Percentiles rank a stretch among this genome's conserved stretches.
These are phyloP conservation scores for Zeuzera pyrina DNA, from an alignment of 2,888 invertebrate species.

Conservation along the genomic window DNA sequence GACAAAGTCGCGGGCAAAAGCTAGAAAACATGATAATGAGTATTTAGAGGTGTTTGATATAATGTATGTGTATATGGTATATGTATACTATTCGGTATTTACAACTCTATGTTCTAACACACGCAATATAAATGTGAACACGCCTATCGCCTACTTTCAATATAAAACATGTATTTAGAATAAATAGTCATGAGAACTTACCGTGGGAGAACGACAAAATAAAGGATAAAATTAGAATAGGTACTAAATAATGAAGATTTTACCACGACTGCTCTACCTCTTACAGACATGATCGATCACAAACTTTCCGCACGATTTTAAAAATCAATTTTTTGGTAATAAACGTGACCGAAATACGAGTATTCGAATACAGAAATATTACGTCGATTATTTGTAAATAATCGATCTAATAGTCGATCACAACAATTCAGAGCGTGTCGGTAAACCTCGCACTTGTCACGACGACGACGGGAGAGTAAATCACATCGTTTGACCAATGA, in stretches of 20 bases:
- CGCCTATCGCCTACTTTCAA: too few relatives aligned
- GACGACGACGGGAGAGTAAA: conserved; percentile 41
- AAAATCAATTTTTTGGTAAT: conserved; percentile 48
- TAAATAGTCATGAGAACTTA: too few relatives aligned
- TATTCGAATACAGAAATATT: conserved; percentile 20
- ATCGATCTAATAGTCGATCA: conserved; percentile 47
- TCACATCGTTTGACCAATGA: conserved; percentile 53
- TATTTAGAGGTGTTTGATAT: too few relatives aligned
- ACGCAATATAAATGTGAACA: too few relatives aligned
- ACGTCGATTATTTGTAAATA: conserved; percentile 52
- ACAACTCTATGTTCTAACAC: too few relatives aligned
- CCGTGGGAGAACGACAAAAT: too few relatives aligned
- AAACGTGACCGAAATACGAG: conserved; percentile 48
- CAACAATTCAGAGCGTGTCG: conserved; percentile 41
- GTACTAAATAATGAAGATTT: conserved; percentile 16
- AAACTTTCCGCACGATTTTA: conserved; percentile 54
- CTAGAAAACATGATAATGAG: too few relatives aligned
- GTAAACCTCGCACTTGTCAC: conserved; percentile 41
- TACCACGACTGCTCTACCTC: conserved; percentile 11
- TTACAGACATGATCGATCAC: conserved; percentile 26
- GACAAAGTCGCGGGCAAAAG: too few relatives aligned
- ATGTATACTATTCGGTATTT: too few relatives aligned
- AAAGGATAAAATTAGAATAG: too few relatives aligned
- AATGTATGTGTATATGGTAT: too few relatives aligned
- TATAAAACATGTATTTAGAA: too few relatives aligned